phyloP scores from a whole-genome alignment of 2,888 invertebrate species.

The Alcis repandata region DNA sequence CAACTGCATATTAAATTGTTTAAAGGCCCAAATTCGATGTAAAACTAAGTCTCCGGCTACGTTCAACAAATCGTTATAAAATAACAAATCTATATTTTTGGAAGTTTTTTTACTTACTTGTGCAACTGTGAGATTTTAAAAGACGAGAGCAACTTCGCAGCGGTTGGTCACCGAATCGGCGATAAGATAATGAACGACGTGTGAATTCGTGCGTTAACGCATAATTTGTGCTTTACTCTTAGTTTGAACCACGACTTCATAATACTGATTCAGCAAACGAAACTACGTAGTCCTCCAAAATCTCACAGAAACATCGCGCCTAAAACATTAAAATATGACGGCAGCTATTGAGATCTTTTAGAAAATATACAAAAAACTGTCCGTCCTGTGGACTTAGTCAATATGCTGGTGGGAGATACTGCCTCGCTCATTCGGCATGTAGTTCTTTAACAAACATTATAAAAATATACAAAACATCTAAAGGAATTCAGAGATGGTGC shows the following conservation, averaged over 20 bases:
- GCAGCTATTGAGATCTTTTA: slow-evolving; percentile 78
- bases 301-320: slow-evolving; percentile 56
- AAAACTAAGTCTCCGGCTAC: slow-evolving; percentile 35
- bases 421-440: slow-evolving; percentile 79
- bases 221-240: too few relatives aligned
- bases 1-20: slow-evolving; percentile 12
- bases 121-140: slow-evolving; percentile 46
- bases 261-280: neutral
- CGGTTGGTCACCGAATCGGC: neutral
- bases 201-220: neutral
- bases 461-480: slow-evolving; percentile 65
- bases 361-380: slow-evolving; percentile 73
- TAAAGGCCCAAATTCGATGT: slow-evolving; percentile 5
- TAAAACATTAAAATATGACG: slow-evolving; percentile 63
- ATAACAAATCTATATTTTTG: slow-evolving; percentile 54
- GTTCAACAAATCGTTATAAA: slow-evolving; percentile 40
- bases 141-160: neutral
- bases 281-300: slow-evolving; percentile 35
- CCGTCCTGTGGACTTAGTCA: slow-evolving; percentile 72
- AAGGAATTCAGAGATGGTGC: slow-evolving; percentile 59
- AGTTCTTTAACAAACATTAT: slow-evolving; percentile 71
- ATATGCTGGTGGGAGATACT: slow-evolving; percentile 78
- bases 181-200: neutral
- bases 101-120: slow-evolving; percentile 51
- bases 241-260: neutral